Evolutionary conservation across 2,888 invertebrate species (phyloP).

Genomic region (Bombyx huttoni): DNA sequence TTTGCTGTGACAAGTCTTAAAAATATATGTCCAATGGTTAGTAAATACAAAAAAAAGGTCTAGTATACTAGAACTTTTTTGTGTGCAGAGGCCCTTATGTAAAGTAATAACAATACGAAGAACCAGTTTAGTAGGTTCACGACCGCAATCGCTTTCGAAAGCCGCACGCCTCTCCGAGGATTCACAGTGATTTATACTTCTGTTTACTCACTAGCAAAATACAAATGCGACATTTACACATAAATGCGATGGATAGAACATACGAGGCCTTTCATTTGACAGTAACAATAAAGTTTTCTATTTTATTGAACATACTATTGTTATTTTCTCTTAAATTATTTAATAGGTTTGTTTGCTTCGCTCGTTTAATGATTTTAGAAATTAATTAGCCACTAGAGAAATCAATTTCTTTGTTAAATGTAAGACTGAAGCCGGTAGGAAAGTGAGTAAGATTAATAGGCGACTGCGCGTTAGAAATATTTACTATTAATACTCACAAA

Average conservation of each 20-base stretch:
- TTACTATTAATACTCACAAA: too few relatives aligned
- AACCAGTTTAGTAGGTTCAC: constrained; percentile 68
- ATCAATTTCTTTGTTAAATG: too few relatives aligned
- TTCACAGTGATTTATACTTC: constrained; percentile 48
- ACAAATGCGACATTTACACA: not conserved
- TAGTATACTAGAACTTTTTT: too few relatives aligned
- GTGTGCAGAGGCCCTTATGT: constrained; percentile 23
- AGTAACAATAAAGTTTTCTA: not conserved
- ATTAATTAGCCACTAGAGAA: too few relatives aligned
- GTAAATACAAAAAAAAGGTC: constrained; percentile 2
- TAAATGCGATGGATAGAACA: not conserved
- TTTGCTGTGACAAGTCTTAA: not conserved
- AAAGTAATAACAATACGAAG: constrained; percentile 39
- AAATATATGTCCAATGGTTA: constrained; percentile 6
- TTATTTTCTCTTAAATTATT: too few relatives aligned
- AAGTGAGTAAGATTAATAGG: too few relatives aligned
- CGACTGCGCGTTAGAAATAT: too few relatives aligned
- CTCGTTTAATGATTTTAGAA: too few relatives aligned
- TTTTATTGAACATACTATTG: not conserved
- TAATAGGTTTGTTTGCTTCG: too few relatives aligned
- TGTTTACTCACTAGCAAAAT: constrained; percentile 14
- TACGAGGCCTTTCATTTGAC: not conserved
- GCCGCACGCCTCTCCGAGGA: constrained; percentile 16
- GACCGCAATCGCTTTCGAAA: constrained; percentile 44
- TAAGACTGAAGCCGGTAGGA: too few relatives aligned